A percentile compares a stretch with the other conserved stretches of the same genome.
phyloP scores from a whole-genome alignment of 2,113 vertebrate genomes.

The Sprattus sprattus region DNA sequence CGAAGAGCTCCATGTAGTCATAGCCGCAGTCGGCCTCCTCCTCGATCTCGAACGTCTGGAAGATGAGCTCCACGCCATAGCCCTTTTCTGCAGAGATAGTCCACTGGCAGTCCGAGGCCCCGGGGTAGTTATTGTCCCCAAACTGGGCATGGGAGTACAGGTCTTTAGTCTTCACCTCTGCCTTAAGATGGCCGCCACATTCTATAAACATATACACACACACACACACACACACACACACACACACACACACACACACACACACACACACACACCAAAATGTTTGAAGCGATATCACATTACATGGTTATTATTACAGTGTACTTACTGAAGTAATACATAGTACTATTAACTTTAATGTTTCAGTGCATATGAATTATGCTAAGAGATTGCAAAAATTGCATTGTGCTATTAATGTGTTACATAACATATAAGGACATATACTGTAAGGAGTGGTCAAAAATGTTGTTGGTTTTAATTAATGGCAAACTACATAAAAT shows the following conservation, averaged over 20 bases:
- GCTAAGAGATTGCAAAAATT: too few relatives aligned
- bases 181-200: conserved; percentile 86
- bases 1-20: conserved; percentile 92
- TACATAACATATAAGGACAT: too few relatives aligned
- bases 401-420: too few relatives aligned
- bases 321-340: too few relatives aligned
- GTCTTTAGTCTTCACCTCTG: conserved; percentile 90
- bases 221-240: background rate
- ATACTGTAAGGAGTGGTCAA: background rate
- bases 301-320: too few relatives aligned
- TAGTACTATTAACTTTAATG: too few relatives aligned
- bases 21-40: conserved; percentile 91
- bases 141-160: conserved; percentile 94
- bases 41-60: conserved; percentile 93
- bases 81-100: conserved; percentile 89
- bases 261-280: too few relatives aligned
- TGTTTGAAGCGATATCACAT: too few relatives aligned
- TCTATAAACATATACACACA: conserved; percentile 63
- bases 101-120: conserved; percentile 87
- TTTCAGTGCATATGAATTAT: too few relatives aligned
- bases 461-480: background rate
- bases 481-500: background rate
- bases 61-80: conserved; percentile 90
- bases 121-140: conserved; percentile 93
- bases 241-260: too few relatives aligned